Evolutionary conservation across 2,113 vertebrate species (phyloP).

Genomic region (Ophiodon elongatus): DNA sequence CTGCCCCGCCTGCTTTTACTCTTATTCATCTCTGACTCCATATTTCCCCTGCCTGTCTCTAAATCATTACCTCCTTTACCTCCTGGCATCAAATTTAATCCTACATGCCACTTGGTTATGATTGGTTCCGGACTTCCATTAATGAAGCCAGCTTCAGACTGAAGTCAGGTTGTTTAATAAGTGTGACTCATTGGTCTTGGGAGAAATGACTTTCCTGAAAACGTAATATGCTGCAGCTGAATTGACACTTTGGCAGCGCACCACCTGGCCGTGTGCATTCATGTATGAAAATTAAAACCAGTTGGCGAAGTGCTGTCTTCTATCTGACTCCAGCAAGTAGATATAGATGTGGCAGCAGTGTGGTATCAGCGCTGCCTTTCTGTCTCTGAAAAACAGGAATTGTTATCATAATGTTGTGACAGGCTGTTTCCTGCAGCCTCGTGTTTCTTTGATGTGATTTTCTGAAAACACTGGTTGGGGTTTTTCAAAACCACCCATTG

Average conservation of each 20-base stretch:
- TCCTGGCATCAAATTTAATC: constrained; percentile 27
- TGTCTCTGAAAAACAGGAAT: constrained; percentile 52
- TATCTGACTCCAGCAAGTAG: neutral
- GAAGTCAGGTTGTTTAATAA: constrained; percentile 38
- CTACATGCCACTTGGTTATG: constrained; percentile 27
- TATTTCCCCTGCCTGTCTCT: constrained; percentile 1
- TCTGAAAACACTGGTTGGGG: constrained; percentile 34
- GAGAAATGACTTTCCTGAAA: constrained; percentile 29
- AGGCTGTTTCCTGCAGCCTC: constrained; percentile 55
- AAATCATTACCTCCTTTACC: constrained; percentile 16
- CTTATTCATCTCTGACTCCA: neutral
- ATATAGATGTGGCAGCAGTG: constrained; percentile 15
- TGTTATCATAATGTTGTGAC: constrained; percentile 61
- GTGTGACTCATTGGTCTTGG: constrained; percentile 44
- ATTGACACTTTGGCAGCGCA: neutral
- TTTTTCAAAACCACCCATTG: constrained; percentile 41
- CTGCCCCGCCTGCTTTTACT: neutral
- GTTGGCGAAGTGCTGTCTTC: constrained; percentile 16
- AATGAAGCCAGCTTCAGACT: constrained; percentile 28
- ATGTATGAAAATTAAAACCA: constrained; percentile 44
- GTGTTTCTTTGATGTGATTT: constrained; percentile 15
- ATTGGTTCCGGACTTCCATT: constrained; percentile 34
- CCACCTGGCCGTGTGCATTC: constrained; percentile 28
- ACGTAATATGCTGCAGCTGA: constrained; percentile 38
- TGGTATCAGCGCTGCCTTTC: constrained; percentile 1